These are phyloP conservation scores for Percopsis omiscomaycus DNA, from an alignment of 2,797 vertebrate genomes.

Conservation along the genomic window DNA sequence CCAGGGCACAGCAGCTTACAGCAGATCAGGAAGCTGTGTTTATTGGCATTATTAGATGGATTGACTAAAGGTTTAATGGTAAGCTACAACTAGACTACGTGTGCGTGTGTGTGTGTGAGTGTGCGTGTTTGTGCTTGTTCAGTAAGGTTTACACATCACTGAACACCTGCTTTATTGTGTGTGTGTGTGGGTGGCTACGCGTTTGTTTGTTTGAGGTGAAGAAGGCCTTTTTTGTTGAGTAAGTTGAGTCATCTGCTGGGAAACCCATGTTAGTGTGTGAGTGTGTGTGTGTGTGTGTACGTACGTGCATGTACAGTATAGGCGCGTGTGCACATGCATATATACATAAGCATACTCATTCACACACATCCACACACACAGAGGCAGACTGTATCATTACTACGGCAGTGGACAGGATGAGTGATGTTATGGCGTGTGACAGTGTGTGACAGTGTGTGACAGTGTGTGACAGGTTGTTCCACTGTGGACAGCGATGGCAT, in stretches of 20 bases:
- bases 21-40: conserved; percentile 55
- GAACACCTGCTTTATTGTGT: background rate
- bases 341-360: conserved; percentile 8
- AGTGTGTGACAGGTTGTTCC: conserved; percentile 9
- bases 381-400: conserved; percentile 45
- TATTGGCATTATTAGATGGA: conserved; percentile 34
- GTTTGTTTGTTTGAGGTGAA: conserved; percentile 42
- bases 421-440: conserved; percentile 40
- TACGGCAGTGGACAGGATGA: conserved; percentile 38
- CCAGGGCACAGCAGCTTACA: conserved; percentile 50
- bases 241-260: conserved; percentile 38
- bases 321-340: too few relatives aligned
- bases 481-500: conserved; percentile 11
- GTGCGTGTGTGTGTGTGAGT: conserved; percentile 1
- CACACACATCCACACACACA: conserved; percentile 6
- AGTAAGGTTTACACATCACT: conserved; percentile 3
- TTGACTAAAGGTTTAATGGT: conserved; percentile 43
- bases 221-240: conserved; percentile 48
- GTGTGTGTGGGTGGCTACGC: conserved; percentile 1
- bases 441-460: conserved; percentile 27
- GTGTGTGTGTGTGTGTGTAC: conserved; percentile 4
- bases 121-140: conserved; percentile 7
- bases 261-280: conserved; percentile 17
- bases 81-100: conserved; percentile 21
- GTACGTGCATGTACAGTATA: conserved; percentile 10